These are phyloP conservation scores for Allygus modestus DNA, from an alignment of 2,888 invertebrate genomes.

Conservation along the genomic window DNA sequence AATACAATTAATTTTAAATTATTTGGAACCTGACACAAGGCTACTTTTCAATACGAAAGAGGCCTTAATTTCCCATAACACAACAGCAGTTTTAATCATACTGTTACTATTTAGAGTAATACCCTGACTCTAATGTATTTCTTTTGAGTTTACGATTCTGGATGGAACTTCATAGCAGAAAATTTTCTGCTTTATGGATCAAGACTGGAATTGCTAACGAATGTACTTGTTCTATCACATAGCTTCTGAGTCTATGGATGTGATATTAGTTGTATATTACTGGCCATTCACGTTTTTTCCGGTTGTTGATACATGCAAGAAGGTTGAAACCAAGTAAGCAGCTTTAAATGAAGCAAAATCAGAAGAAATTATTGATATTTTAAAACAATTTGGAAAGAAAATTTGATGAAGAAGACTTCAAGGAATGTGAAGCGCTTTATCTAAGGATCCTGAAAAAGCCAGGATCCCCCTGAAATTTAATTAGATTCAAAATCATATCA, in stretches of 20 bases:
- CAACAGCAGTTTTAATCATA: slow-evolving; percentile 37
- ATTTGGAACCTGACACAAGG: slow-evolving; percentile 27
- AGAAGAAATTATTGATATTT: background rate
- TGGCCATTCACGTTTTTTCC: background rate
- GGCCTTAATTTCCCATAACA: slow-evolving; percentile 16
- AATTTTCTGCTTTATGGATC: slow-evolving; percentile 41
- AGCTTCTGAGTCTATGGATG: slow-evolving; percentile 12
- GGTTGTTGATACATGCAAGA: background rate
- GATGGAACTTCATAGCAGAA: background rate
- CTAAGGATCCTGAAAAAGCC: background rate
- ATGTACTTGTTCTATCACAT: slow-evolving; percentile 25
- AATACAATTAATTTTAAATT: too few species aligned
- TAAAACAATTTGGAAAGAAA: slow-evolving; percentile 13
- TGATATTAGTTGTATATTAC: background rate
- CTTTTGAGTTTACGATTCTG: slow-evolving; percentile 34
- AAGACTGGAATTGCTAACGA: slow-evolving; percentile 31
- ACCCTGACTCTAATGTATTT: slow-evolving; percentile 30
- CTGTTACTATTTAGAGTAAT: too few species aligned
- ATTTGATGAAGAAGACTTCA: background rate
- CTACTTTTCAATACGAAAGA: slow-evolving; percentile 30
- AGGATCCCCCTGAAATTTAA: slow-evolving; percentile 27
- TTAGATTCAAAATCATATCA: slow-evolving; percentile 12
- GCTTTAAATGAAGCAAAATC: slow-evolving; percentile 21
- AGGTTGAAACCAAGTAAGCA: background rate
- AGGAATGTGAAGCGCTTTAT: slow-evolving; percentile 15